phyloP scores from a whole-genome alignment of 2,113 vertebrate species.

The Rhinogobius similis region DNA sequence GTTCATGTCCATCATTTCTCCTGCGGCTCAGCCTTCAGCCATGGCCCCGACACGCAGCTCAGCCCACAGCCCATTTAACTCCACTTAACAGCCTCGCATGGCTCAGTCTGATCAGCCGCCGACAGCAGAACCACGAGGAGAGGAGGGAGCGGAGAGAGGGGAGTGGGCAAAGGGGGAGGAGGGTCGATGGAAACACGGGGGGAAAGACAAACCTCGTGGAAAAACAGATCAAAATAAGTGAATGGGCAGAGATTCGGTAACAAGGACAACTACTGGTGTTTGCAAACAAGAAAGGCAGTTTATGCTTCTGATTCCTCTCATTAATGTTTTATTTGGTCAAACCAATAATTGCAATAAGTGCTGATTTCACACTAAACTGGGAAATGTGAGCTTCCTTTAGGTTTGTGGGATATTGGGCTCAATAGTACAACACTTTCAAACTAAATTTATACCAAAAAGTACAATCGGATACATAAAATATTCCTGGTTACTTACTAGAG shows the following conservation, averaged over 20 bases:
- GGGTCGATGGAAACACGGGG: slow-evolving; percentile 32
- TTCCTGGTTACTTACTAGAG: too few species aligned
- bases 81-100: slow-evolving; percentile 73
- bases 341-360: too few species aligned
- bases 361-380: too few species aligned
- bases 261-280: background rate
- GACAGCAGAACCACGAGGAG: slow-evolving; percentile 55
- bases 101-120: slow-evolving; percentile 61
- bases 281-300: background rate
- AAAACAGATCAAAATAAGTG: background rate
- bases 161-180: slow-evolving; percentile 13
- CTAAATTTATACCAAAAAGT: too few species aligned
- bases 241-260: background rate
- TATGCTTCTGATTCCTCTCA: background rate
- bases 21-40: slow-evolving; percentile 82
- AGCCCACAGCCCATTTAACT: slow-evolving; percentile 80
- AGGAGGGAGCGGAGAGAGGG: slow-evolving; percentile 30
- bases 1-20: slow-evolving; percentile 86
- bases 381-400: too few species aligned
- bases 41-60: slow-evolving; percentile 70
- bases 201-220: slow-evolving; percentile 8
- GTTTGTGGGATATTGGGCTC: too few species aligned
- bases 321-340: too few species aligned
- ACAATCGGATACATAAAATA: too few species aligned
- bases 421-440: too few species aligned